Conservation (phyloP, 2,113 vertebrate species). For the Morone saxatilis region DNA sequence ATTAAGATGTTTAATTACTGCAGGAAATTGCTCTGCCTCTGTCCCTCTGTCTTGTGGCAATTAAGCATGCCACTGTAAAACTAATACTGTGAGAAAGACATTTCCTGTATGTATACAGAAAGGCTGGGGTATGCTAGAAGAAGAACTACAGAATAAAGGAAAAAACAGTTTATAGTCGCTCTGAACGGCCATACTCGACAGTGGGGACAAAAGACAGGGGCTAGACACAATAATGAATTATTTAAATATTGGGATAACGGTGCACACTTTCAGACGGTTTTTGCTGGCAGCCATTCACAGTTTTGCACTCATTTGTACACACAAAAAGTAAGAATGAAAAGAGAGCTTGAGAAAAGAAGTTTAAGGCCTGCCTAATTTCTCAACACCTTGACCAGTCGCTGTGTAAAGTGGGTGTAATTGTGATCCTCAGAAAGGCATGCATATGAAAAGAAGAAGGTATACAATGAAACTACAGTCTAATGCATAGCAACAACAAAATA, state of each 20-base stretch:
- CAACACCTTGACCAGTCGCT: background rate
- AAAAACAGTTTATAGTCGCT: background rate
- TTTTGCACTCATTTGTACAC: background rate
- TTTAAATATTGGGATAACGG: constrained; percentile 10
- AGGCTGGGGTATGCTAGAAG: background rate
- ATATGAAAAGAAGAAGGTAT: background rate
- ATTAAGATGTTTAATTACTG: constrained; percentile 50
- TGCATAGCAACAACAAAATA: background rate
- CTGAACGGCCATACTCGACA: background rate
- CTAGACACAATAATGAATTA: background rate
- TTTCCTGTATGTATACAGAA: background rate
- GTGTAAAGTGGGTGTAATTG: background rate
- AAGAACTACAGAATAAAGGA: background rate
- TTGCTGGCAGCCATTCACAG: background rate
- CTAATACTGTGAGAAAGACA: background rate
- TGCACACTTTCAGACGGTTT: background rate
- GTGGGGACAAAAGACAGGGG: background rate
- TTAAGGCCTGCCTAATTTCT: background rate
- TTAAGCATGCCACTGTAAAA: background rate
- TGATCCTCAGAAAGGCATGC: no score
- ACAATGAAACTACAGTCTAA: background rate
- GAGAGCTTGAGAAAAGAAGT: background rate
- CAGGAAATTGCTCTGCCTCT: constrained; percentile 29
- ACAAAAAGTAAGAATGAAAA: constrained; percentile 11
- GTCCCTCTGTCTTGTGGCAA: constrained; percentile 1